phyloP scores from a whole-genome alignment of 2,888 invertebrate species.

The Malthinus flaveolus region DNA sequence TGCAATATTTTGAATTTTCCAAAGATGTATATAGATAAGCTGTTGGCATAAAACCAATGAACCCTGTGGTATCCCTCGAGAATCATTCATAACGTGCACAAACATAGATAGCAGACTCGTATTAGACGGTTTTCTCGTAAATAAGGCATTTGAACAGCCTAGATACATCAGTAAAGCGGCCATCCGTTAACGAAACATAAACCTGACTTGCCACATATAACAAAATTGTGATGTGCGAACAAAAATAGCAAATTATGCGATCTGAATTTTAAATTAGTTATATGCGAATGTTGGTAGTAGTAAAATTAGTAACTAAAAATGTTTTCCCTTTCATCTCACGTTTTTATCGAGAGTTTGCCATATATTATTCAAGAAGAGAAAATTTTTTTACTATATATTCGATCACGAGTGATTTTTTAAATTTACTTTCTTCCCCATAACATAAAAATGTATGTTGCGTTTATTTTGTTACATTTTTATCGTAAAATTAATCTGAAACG shows the following conservation, averaged over 20 bases:
- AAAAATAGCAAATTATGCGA: not conserved
- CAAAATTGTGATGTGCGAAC: constrained; percentile 13
- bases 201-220: constrained; percentile 13
- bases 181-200: constrained; percentile 44
- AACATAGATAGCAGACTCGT: constrained; percentile 44
- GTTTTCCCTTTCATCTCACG: no score
- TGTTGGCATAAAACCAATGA: constrained; percentile 16
- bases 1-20: constrained; percentile 10
- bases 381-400: no score
- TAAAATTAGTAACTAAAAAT: no score
- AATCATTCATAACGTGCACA: constrained; percentile 48
- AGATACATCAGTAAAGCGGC: constrained; percentile 48
- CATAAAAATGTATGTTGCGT: no score
- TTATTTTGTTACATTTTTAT: no score
- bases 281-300: not conserved
- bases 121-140: constrained; percentile 48
- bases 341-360: no score
- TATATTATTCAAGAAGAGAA: no score
- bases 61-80: constrained; percentile 37
- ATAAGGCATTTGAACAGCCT: constrained; percentile 44
- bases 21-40: constrained; percentile 11
- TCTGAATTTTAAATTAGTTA: no score
- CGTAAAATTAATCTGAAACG: no score
- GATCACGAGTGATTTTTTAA: no score
- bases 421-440: no score